Percentiles rank a stretch among this genome's conserved stretches.
phyloP scores from a whole-genome alignment of 1,140 invertebrate genomes.

The Drosophila melanica region DNA sequence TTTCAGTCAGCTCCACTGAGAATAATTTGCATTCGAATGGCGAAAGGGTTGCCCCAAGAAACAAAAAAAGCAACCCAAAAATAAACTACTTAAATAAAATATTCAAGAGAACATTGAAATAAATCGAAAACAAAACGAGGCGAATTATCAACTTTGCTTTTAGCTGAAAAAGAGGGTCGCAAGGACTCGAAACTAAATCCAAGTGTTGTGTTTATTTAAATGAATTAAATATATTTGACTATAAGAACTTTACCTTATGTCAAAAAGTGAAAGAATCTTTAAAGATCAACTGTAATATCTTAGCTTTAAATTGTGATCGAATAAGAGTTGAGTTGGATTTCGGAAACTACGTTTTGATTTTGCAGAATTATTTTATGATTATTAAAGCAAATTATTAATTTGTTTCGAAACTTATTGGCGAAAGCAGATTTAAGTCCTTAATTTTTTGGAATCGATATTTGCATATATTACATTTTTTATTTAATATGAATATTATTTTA shows the following conservation, averaged over 20 bases:
- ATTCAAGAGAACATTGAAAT: conserved; percentile 8
- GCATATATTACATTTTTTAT: no score
- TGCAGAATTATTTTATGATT: no score
- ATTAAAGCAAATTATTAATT: no score
- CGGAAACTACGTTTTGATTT: no score
- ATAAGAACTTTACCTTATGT: background rate
- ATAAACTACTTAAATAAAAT: conserved; percentile 6
- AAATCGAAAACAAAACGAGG: background rate
- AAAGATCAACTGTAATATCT: background rate
- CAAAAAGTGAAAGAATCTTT: background rate
- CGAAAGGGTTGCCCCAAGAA: conserved; percentile 23
- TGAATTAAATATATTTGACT: background rate
- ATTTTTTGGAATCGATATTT: no score
- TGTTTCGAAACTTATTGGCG: no score
- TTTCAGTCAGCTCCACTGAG: background rate
- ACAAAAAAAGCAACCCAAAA: background rate
- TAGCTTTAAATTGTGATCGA: background rate
- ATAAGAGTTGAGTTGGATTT: no score
- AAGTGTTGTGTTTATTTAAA: background rate
- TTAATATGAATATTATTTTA: no score
- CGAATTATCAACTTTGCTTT: conserved; percentile 4
- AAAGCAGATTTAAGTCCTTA: no score
- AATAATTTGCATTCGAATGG: conserved; percentile 59
- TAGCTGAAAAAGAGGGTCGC: background rate
- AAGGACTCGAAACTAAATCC: background rate